Evolutionary conservation across 2,797 vertebrate species (phyloP), one percentile per base, ranked within the genome.

Genomic region (Oreochromis mossambicus): DNA sequence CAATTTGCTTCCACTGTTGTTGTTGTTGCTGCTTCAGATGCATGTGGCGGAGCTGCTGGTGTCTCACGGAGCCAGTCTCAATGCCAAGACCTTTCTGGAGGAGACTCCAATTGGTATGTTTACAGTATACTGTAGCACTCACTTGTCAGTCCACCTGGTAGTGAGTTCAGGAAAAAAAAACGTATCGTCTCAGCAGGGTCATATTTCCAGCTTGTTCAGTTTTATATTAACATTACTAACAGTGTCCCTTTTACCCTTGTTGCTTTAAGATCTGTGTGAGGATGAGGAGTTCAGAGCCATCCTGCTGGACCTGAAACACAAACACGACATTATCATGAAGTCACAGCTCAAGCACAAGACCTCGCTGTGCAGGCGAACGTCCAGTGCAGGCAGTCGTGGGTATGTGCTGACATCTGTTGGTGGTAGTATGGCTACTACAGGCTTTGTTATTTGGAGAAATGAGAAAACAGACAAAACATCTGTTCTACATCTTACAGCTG

Each of bases 311-410:
- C 93, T 99, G 86, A 99, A 99, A 91, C 98, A 99, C 95, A 99
- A 99, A 83, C 98, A 99, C 0, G 98, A 99, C n/a, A 98, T 97
- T 52, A 99, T 99, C 95, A 98, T 99, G 98, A 99, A 99, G 93
- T 99, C 98, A 2, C 98, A 99, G 94, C 96, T 99, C 95, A 98
- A 98, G 92, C 98, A 99, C 92, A 99, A 98, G 93, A 98, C 98
- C 3, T 99, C 98, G 5, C 94, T 99, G 94, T 99, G 98, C 83
- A 95, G 98, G 81, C 96, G 98, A 83, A 99, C 98, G 0, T 99
- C 98, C 91, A 99, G 98, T 8, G 96, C 98, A 0, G 98, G 98
- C 88, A 99, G 98, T 80, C 97, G 98, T 36, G 98, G 98, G 98
- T 99, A 89, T 95, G 97, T 95, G 73, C 82, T 90, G 93, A 84